Evolutionary conservation across 1,140 invertebrate species (phyloP), one percentile per base, ranked within the genome.

Genomic region (Drosophila biarmipes): DNA sequence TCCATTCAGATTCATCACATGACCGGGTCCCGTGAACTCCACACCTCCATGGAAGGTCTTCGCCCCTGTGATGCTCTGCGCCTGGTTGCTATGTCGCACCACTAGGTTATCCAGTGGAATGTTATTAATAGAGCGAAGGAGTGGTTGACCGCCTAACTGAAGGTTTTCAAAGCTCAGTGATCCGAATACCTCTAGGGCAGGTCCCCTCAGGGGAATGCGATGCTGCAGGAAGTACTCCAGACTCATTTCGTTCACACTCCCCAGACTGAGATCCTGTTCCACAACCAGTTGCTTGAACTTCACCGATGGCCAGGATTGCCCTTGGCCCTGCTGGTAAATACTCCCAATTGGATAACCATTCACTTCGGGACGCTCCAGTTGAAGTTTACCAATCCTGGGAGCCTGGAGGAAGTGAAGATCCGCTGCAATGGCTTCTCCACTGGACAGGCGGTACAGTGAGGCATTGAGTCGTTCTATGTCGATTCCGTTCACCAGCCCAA

Each of bases 401-500:
- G 80, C 14, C 24, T 37, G 56, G 4, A 15, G 15, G n/a, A 91
- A 91, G 7, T 45, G 40, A 0, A 91, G 51, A 2, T 59, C 34
- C 0, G 71, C 90, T 1, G 8, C 49, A 17, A 91, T 82, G 10
- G 80, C 68, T n/a, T 31, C n/a, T 0, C 67, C 63, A 15, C 73
- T 80, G 10, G 80, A 78, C 31, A 58, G 38, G 1, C 90, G 80
- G 67, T 90, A 91, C 0, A 91, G 58, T 4, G 90, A 91, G 5
- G 61, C 49, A 67, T 91, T 90, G 3, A 91, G 51, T 3, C 72
- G 84, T 12, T 21, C 0, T 0, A 89, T 59, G 53, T 91, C 78
- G 2, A 91, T 86, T 6, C 55, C 48, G 55, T 91, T 90, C 0
- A 91, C 31, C n/a, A 42, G 24, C 1, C 40, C 31, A 6, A 90